Base-by-base conservation (phyloP, 2,888 invertebrate species). In the Stegana nigrithorax region DNA sequence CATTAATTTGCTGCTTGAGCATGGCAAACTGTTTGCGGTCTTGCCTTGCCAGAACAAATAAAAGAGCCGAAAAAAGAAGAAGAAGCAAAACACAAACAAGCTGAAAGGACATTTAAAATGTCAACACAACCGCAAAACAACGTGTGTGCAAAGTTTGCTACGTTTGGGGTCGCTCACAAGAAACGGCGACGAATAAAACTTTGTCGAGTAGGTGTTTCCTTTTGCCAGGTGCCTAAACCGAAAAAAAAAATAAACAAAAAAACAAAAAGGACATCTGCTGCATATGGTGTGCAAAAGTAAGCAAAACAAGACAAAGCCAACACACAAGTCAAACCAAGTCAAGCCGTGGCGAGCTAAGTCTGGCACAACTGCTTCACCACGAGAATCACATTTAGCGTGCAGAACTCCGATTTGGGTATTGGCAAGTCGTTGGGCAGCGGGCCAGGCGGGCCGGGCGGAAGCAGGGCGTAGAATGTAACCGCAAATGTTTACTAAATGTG, bases 311-410 rank as follows among this genome's bases (percentile, higher is more conserved):
- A 51, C 6, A 27, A 51, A 26, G 27, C 8, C 10, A 53, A 12
- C 10, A 23, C 19, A 14, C 14, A 25, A 57, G 42, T n/a, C 23
- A 23, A 42, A 26, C 12, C 42, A 45, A 57, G 42, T 64, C 69
- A 62, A 67, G 63, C 60, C 19, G 36, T 17, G 14, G 14, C n/a
- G 47, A 47, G 47, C 12, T n/a, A n/a, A n/a, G n/a, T n/a, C n/a
- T n/a, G n/a, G n/a, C n/a, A n/a, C 76, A 78, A 76, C 76, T 72
- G 78, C 75, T 74, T 76, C 78, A 76, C 75, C 78, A 76, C 75
- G 75, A 78, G 76, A 78, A 76, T 68, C 72, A 71, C 75, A 75
- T 75, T 74, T 78, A 70, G 67, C 70, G 65, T n/a, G n/a, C n/a
- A n/a, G n/a, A n/a, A n/a, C n/a, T n/a, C n/a, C n/a, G n/a, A n/a